These are phyloP conservation scores for Calameuta filiformis DNA, from an alignment of 2,888 invertebrate genomes.

Conservation along the genomic window DNA sequence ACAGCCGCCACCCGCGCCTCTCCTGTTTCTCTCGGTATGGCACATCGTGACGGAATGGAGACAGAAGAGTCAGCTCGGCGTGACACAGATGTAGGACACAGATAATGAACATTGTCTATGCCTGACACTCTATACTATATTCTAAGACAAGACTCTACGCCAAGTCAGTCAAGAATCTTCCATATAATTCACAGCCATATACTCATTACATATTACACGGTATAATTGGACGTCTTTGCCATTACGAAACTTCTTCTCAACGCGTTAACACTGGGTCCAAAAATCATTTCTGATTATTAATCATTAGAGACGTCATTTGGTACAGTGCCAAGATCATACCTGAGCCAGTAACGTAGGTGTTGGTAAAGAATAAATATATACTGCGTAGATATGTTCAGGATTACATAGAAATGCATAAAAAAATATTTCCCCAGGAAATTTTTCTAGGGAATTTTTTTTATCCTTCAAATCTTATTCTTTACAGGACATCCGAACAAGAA, in stretches of 20 bases:
- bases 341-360: not conserved
- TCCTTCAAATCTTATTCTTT: not conserved
- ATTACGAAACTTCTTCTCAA: not conserved
- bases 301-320: not conserved
- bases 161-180: not conserved
- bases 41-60: not conserved
- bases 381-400: not conserved
- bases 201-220: not conserved
- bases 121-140: not conserved
- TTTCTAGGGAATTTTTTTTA: not conserved
- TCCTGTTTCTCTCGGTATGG: not conserved
- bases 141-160: conserved; percentile 7
- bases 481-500: not conserved
- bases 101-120: conserved; percentile 8
- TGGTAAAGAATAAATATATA: not conserved
- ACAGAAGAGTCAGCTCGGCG: conserved; percentile 17
- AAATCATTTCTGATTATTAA: not conserved
- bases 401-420: not conserved
- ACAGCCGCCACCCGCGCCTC: not conserved
- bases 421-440: not conserved
- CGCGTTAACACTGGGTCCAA: not conserved
- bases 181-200: not conserved
- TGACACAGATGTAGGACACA: conserved; percentile 21
- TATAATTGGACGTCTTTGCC: not conserved
- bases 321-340: not conserved